Conservation (phyloP, 1,140 invertebrate genomes). For the Bombus superbus region DNA sequence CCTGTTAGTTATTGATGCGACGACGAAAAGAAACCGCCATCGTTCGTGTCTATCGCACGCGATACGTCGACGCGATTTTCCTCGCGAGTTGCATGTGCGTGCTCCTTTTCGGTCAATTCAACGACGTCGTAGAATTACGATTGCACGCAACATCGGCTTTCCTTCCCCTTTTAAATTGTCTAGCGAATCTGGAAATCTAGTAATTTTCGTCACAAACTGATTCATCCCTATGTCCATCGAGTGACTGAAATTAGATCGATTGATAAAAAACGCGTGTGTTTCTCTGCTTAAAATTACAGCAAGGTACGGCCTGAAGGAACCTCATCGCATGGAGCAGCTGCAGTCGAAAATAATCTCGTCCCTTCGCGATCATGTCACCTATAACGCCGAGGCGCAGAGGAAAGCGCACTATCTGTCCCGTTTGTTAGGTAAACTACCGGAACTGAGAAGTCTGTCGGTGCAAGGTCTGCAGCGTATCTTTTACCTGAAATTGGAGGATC, state of each 20-base stretch:
- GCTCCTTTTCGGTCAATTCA: constrained; percentile 12
- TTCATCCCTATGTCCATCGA: background rate
- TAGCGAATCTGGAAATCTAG: background rate
- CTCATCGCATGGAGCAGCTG: constrained; percentile 94
- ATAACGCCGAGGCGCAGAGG: constrained; percentile 94
- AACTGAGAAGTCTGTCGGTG: constrained; percentile 94
- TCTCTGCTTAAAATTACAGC: constrained; percentile 85
- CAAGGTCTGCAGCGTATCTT: constrained; percentile 97
- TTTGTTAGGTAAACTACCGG: constrained; percentile 94
- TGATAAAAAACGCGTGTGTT: background rate
- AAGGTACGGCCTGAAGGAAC: constrained; percentile 95
- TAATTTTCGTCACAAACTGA: background rate
- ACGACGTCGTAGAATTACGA: background rate
- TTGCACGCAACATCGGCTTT: constrained; percentile 33
- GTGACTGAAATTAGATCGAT: background rate
- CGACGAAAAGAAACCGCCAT: constrained; percentile 61
- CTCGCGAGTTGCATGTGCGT: constrained; percentile 45
- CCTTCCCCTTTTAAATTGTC: background rate
- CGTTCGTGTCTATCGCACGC: constrained; percentile 53
- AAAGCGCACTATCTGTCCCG: constrained; percentile 96
- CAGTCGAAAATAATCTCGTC: constrained; percentile 98
- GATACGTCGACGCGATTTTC: constrained; percentile 50
- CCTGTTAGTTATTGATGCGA: constrained; percentile 58
- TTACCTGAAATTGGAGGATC: constrained; percentile 95
- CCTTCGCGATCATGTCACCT: constrained; percentile 96